phyloP scores from a whole-genome alignment of 2,113 vertebrate genomes.

The Baryphthengus martii region DNA sequence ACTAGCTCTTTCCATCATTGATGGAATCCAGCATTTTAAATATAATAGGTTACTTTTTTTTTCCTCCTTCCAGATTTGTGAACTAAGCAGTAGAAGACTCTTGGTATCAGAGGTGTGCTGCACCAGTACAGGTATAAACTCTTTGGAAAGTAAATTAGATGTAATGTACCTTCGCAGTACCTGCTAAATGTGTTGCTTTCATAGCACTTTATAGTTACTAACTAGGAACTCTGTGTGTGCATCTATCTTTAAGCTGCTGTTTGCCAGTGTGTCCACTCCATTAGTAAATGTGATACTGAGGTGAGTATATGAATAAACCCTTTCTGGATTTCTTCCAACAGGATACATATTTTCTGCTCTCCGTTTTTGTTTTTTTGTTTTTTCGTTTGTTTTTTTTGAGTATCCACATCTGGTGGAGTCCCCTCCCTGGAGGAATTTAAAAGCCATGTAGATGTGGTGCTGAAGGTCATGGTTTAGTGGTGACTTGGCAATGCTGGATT shows the following conservation, averaged over 20 bases:
- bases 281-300: background rate
- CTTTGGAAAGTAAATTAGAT: background rate
- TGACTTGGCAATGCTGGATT: background rate
- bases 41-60: too few relatives aligned
- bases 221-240: fast-evolving
- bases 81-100: background rate
- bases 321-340: background rate
- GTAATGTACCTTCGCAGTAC: background rate
- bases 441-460: background rate
- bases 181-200: background rate
- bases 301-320: background rate
- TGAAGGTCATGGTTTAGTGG: background rate
- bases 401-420: background rate
- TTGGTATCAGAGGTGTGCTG: background rate
- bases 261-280: background rate
- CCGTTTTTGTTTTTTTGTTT: too few relatives aligned
- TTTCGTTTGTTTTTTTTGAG: too few relatives aligned
- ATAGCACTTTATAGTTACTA: background rate
- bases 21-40: background rate
- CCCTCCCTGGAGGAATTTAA: background rate
- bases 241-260: background rate
- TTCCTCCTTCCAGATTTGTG: too few relatives aligned
- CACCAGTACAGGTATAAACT: background rate
- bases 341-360: background rate
- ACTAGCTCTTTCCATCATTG: background rate